These are phyloP conservation scores for Meloidogyne floridensis DNA, from an alignment of 1,140 invertebrate species.

Conservation along the genomic window DNA sequence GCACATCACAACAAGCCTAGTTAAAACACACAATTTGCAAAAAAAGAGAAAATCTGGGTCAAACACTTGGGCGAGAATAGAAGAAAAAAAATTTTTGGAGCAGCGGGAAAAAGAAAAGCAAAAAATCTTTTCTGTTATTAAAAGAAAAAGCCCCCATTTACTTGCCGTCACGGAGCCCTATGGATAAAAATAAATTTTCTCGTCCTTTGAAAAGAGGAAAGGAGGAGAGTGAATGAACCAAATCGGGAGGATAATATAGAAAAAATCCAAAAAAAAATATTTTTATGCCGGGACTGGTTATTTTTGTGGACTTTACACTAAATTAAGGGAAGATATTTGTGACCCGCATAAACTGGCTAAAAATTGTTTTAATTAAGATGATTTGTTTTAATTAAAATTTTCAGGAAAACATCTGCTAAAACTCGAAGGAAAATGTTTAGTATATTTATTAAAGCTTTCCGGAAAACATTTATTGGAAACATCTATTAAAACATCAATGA, in stretches of 20 bases:
- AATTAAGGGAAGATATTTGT: no score
- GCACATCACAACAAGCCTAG: neutral
- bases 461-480: no score
- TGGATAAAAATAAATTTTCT: conserved; percentile 1
- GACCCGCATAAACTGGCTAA: no score
- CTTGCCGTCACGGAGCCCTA: neutral
- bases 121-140: neutral
- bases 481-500: no score
- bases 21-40: neutral
- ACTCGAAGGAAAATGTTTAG: no score
- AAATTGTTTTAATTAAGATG: no score
- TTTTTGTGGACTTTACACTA: no score
- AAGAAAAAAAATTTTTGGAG: neutral
- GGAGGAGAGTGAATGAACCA: neutral
- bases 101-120: neutral
- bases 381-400: no score
- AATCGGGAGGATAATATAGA: neutral
- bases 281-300: no score
- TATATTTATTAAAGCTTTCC: no score
- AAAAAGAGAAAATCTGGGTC: neutral
- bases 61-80: conserved; percentile 1
- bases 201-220: neutral
- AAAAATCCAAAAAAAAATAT: no score
- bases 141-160: neutral
- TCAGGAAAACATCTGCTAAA: no score